These are phyloP conservation scores for Sciurus carolinensis DNA, from an alignment of 2,797 vertebrate genomes.

Conservation along the genomic window DNA sequence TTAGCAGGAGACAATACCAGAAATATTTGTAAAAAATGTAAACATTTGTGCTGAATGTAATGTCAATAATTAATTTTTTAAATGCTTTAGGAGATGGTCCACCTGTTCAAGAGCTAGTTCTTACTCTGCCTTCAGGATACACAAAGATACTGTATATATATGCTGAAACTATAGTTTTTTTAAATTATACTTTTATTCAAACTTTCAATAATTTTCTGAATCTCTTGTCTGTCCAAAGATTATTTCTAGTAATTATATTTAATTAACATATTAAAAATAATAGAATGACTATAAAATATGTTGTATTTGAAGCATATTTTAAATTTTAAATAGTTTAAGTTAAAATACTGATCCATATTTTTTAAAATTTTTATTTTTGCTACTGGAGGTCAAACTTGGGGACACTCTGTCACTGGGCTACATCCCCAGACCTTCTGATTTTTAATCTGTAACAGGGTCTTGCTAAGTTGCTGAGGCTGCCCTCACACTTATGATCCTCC, in stretches of 20 bases:
- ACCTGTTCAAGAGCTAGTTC: neutral
- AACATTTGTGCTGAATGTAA: neutral
- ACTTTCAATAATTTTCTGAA: neutral
- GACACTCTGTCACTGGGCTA: no score
- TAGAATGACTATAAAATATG: neutral
- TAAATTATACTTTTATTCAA: neutral
- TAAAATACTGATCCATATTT: neutral
- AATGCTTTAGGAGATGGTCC: neutral
- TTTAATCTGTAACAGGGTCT: no score
- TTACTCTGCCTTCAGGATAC: neutral
- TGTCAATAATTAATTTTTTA: no score
- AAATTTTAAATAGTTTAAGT: neutral
- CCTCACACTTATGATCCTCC: no score
- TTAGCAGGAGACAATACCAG: neutral
- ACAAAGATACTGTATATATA: no score
- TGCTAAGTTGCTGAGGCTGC: no score
- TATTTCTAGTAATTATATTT: neutral
- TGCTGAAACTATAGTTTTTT: neutral
- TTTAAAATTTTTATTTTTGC: no score
- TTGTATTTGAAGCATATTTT: neutral
- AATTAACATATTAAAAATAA: neutral
- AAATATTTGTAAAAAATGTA: neutral
- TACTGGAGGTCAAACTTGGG: no score
- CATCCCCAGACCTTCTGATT: no score
- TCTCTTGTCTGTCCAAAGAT: neutral